These are phyloP conservation scores for Thunnus albacares DNA, from an alignment of 2,797 vertebrate species.

Conservation along the genomic window DNA sequence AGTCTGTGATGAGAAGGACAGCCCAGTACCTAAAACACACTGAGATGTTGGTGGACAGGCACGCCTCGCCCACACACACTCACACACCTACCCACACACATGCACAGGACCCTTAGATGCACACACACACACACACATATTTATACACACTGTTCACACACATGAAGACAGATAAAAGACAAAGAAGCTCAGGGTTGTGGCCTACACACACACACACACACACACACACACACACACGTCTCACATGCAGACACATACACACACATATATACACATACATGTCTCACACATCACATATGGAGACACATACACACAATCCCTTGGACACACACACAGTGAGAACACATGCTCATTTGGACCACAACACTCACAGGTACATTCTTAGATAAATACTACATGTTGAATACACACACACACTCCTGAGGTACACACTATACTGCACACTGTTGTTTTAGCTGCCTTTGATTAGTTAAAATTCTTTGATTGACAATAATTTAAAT, in stretches of 20 bases:
- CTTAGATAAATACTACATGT: not conserved
- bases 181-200: slow-evolving; percentile 57
- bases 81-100: slow-evolving; percentile 55
- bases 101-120: slow-evolving; percentile 45
- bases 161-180: slow-evolving; percentile 16
- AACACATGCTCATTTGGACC: not conserved
- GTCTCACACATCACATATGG: not conserved
- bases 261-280: not conserved
- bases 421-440: slow-evolving; percentile 30
- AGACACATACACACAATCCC: not conserved
- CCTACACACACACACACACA: not conserved
- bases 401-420: slow-evolving; percentile 12
- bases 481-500: slow-evolving; percentile 24
- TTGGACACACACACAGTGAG: not conserved
- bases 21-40: slow-evolving; percentile 90
- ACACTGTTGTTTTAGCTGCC: slow-evolving; percentile 37
- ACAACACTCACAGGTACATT: not conserved
- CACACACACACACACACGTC: not conserved
- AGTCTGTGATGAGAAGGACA: slow-evolving; percentile 89
- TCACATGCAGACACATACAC: not conserved
- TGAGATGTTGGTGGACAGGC: slow-evolving; percentile 85
- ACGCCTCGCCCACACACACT: slow-evolving; percentile 72
- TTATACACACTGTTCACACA: not conserved
- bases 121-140: not conserved
- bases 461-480: slow-evolving; percentile 33